Evolutionary conservation across 2,888 invertebrate genomes (phyloP), one percentile per base, ranked within the genome.

Genomic region (Aelia acuminata): DNA sequence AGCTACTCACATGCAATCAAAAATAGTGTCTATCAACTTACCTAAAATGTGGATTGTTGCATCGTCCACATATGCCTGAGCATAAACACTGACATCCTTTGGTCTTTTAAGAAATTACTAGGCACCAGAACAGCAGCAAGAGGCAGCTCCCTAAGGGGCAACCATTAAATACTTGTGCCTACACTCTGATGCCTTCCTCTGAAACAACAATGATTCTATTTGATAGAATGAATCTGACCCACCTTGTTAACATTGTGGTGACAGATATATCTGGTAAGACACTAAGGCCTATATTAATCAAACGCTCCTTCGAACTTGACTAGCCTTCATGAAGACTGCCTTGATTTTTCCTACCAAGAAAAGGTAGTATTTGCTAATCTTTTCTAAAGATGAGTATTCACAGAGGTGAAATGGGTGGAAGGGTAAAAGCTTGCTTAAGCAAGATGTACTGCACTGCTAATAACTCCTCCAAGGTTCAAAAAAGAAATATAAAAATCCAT

Each of bases 51-150:
- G 57, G 26, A 57, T 57, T 57, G 26, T 3, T 26, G 26, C 57
- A n/a, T 57, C 26, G 13, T 57, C 57, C 26, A 15, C 13, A 22
- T 57, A 57, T 57, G 57, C 26, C 26, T 57, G 57, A 57, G 57
- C 57, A 57, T 57, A 26, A 57, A 57, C 13, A 22, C 26, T 10
- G n/a, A 8, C 57, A 57, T 57, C 26, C 26, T 26, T 22, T 22
- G 13, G 26, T 26, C 57, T 57, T 57, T 13, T 57, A 26, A 26
- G 26, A 26, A 57, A 57, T 57, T 26, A 57, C 57, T 57, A 57
- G 57, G 57, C 57, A 57, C 57, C 57, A 57, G 57, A 57, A 57
- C 57, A 57, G 57, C 57, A 26, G 57, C 57, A 57, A 57, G 57
- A 57, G 57, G 57, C 57, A 57, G 13, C 26, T 57, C 57, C 57